Evolutionary conservation across 2,797 vertebrate genomes (phyloP).

Genomic region (Okamejei kenojei): DNA sequence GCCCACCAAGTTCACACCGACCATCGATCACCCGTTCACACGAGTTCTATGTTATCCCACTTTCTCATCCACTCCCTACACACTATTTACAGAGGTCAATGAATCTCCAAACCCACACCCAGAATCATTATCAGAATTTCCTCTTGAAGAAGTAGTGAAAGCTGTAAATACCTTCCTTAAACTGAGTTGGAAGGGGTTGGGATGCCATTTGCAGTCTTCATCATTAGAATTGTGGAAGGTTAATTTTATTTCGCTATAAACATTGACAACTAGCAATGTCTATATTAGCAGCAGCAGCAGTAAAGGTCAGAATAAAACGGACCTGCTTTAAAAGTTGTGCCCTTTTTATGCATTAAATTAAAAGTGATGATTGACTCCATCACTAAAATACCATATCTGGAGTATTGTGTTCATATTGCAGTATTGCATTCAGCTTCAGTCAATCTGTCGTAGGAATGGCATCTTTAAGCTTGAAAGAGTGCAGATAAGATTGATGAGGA

Average conservation of each 20-base stretch:
- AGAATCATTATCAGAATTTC: neutral
- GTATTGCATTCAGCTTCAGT: too few relatives aligned
- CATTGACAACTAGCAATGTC: neutral
- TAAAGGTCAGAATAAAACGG: neutral
- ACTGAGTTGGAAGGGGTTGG: neutral
- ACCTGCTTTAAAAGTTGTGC: too few relatives aligned
- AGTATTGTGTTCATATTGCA: too few relatives aligned
- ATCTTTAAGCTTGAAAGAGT: too few relatives aligned
- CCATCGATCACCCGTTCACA: too few relatives aligned
- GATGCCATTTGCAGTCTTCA: neutral
- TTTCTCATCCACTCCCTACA: too few relatives aligned
- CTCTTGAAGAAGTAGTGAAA: neutral
- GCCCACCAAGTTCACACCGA: too few relatives aligned
- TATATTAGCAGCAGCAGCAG: neutral
- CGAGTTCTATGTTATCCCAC: too few relatives aligned
- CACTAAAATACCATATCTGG: neutral
- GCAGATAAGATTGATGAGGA: too few relatives aligned
- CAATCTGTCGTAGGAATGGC: too few relatives aligned
- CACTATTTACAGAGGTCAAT: too few relatives aligned
- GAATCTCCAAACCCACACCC: too few relatives aligned
- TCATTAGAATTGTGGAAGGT: neutral
- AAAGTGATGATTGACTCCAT: neutral
- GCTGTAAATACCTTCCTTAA: neutral
- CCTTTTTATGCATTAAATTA: neutral
- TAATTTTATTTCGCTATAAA: neutral